A percentile compares a stretch with the other conserved stretches of the same genome.
Evolutionary conservation across 1,140 invertebrate species (phyloP).

Genomic region (Mizuhopecten yessoensis): DNA sequence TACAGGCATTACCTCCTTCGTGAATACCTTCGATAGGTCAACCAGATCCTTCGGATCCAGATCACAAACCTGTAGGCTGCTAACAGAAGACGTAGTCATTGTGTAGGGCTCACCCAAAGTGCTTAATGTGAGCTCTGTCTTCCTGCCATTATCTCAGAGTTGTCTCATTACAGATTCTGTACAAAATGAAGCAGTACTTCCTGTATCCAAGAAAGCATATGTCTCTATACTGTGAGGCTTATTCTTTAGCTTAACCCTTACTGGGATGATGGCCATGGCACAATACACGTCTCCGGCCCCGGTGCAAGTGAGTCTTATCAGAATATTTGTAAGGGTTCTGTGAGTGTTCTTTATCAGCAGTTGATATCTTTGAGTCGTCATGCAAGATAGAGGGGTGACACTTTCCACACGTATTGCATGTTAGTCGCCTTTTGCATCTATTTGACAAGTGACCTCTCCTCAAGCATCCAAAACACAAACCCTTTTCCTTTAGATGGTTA

Average conservation of each 20-base stretch:
- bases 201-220: constrained; percentile 56
- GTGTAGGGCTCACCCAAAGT: constrained; percentile 53
- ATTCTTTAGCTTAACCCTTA: constrained; percentile 42
- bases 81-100: constrained; percentile 45
- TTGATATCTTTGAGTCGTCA: not conserved
- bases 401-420: constrained; percentile 49
- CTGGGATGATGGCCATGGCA: constrained; percentile 59
- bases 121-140: constrained; percentile 49
- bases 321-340: too few species aligned
- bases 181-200: constrained; percentile 56
- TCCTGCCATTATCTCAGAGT: constrained; percentile 54
- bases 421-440: constrained; percentile 43
- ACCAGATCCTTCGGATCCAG: constrained; percentile 43
- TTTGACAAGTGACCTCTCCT: constrained; percentile 53
- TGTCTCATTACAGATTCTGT: constrained; percentile 47
- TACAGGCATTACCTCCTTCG: too few species aligned
- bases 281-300: constrained; percentile 42
- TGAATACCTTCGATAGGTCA: too few species aligned
- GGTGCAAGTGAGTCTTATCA: not conserved
- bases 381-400: constrained; percentile 52
- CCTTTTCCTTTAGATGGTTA: constrained; percentile 53
- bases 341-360: not conserved
- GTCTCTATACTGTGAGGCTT: constrained; percentile 37
- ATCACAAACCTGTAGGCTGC: constrained; percentile 49
- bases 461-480: constrained; percentile 62